Evolutionary conservation across 2,888 invertebrate species (phyloP).

Genomic region (Villa cingulata): DNA sequence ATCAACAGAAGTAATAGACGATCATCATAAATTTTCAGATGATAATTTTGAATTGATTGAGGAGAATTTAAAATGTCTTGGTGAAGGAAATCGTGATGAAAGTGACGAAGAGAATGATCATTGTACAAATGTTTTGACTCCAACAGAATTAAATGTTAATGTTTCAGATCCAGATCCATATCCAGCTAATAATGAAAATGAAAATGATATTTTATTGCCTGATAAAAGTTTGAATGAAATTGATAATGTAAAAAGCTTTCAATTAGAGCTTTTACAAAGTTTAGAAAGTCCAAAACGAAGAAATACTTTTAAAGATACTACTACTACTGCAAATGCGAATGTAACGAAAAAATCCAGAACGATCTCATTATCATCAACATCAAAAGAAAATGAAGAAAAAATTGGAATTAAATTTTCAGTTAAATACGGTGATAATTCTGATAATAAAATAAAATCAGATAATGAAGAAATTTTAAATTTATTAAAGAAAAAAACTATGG

Average conservation of each 20-base stretch:
- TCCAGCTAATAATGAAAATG: not conserved
- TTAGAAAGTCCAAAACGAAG: too few species aligned
- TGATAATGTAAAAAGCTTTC: too few species aligned
- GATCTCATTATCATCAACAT: too few species aligned
- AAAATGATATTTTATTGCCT: not conserved
- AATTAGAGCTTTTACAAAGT: too few species aligned
- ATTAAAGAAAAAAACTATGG: too few species aligned
- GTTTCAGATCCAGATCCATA: too few species aligned
- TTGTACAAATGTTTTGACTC: not conserved
- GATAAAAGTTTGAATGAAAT: not conserved
- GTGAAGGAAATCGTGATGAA: not conserved
- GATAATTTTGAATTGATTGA: not conserved
- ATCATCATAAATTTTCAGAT: not conserved
- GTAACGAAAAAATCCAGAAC: too few species aligned
- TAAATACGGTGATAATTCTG: not conserved
- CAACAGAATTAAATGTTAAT: too few species aligned
- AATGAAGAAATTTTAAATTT: too few species aligned
- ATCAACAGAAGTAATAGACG: not conserved
- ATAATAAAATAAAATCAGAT: not conserved
- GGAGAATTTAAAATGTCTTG: not conserved
- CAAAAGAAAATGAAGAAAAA: not conserved
- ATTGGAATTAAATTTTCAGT: not conserved
- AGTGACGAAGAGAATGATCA: not conserved
- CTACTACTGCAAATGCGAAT: too few species aligned
- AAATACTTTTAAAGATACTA: too few species aligned